Conservation (phyloP, 1,140 invertebrate species). For the Pogonomyrmex barbatus region DNA sequence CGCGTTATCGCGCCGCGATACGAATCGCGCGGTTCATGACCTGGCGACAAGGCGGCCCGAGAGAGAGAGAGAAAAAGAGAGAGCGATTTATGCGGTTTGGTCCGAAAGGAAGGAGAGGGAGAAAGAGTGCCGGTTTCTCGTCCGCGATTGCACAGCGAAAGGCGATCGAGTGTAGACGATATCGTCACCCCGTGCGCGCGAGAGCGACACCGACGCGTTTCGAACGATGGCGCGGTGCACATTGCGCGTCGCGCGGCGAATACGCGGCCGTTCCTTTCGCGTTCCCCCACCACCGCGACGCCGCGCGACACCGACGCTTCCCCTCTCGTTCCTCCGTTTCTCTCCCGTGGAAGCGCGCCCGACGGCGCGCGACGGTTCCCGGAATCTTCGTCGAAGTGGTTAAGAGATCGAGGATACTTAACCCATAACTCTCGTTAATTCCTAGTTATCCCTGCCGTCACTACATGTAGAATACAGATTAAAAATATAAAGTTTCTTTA, state of each 20-base stretch:
- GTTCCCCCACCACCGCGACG: conserved; percentile 40
- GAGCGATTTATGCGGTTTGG: neutral
- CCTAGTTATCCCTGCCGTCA: neutral
- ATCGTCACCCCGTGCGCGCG: conserved; percentile 9
- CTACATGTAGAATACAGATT: neutral
- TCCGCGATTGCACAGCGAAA: neutral
- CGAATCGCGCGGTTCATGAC: conserved; percentile 19
- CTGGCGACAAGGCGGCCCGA: neutral
- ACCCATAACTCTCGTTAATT: neutral
- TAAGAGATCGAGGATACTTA: neutral
- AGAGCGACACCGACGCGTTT: conserved; percentile 71
- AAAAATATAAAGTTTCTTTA: neutral
- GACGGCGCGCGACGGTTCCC: neutral
- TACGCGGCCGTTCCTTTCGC: conserved; percentile 60
- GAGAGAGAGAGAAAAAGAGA: neutral
- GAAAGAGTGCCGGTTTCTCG: neutral
- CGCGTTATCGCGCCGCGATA: conserved; percentile 17
- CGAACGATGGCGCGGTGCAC: conserved; percentile 79
- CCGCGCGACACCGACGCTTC: conserved; percentile 9
- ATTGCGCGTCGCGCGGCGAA: conserved; percentile 78
- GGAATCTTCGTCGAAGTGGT: conserved; percentile 13
- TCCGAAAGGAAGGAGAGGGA: neutral
- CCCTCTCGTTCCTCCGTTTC: too few relatives aligned
- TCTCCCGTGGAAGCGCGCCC: neutral
- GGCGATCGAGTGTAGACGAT: neutral